phyloP scores from a whole-genome alignment of 2,797 vertebrate species.

The Linurgus olivaceus region DNA sequence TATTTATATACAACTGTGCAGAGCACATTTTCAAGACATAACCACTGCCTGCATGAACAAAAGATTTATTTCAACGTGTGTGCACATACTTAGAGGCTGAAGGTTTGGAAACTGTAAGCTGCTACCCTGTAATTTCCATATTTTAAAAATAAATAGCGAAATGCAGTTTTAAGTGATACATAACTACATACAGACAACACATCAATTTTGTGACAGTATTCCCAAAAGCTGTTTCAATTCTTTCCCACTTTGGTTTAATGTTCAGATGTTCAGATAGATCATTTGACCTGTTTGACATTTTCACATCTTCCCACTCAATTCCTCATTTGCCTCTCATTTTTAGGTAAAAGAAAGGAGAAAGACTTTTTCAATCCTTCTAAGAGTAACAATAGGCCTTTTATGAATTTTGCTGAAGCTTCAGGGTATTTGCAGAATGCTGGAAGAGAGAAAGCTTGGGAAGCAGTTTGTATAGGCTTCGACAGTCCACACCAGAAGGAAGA shows the following conservation, averaged over 20 bases:
- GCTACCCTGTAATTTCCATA: not conserved
- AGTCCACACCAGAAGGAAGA: not conserved
- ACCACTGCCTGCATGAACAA: not conserved
- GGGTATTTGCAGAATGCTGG: not conserved
- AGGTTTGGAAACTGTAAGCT: slow-evolving; percentile 23
- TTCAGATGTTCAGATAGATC: not conserved
- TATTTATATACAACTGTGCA: not conserved
- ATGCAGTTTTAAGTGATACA: not conserved
- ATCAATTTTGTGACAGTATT: not conserved
- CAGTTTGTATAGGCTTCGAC: not conserved
- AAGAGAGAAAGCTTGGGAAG: not conserved
- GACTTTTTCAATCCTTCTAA: not conserved
- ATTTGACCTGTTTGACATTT: slow-evolving; percentile 4
- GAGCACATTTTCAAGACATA: not conserved
- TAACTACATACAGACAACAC: not conserved
- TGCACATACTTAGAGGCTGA: not conserved
- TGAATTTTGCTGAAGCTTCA: not conserved
- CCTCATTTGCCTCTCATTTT: not conserved
- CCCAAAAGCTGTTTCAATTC: not conserved
- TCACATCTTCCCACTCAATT: not conserved
- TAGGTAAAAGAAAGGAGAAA: slow-evolving; percentile 15
- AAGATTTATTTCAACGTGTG: not conserved
- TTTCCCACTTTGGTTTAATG: not conserved
- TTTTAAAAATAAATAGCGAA: slow-evolving; percentile 23
- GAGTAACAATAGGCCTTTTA: not conserved